Conservation (phyloP, 1,140 invertebrate genomes). For the Dryas iulia region DNA sequence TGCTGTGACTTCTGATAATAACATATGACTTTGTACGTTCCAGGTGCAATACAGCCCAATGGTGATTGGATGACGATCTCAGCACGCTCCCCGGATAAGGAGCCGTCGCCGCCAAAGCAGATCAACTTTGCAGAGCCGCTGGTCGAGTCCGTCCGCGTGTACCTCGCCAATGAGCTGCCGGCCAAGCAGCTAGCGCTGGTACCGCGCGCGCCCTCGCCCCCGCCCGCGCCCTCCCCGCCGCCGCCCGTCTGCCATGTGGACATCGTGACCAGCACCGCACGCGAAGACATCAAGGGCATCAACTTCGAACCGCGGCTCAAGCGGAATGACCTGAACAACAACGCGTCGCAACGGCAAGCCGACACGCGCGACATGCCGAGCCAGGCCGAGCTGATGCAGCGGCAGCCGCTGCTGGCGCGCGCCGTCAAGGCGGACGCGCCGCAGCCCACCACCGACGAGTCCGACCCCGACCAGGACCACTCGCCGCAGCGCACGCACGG, state of each 20-base stretch:
- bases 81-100: constrained; percentile 66
- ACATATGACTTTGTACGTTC: constrained; percentile 44
- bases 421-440: constrained; percentile 63
- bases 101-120: constrained; percentile 63
- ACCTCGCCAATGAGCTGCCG: constrained; percentile 71
- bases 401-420: constrained; percentile 76
- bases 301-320: constrained; percentile 70
- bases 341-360: constrained; percentile 57
- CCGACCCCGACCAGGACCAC: constrained; percentile 72
- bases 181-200: constrained; percentile 63
- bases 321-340: constrained; percentile 79
- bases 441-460: constrained; percentile 69
- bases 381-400: constrained; percentile 76
- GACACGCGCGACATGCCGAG: constrained; percentile 63
- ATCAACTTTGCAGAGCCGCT: constrained; percentile 72
- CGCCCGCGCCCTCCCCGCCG: constrained; percentile 35
- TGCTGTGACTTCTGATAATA: not conserved
- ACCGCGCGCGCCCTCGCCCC: constrained; percentile 45
- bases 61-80: constrained; percentile 80
- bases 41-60: constrained; percentile 72
- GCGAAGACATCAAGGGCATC: constrained; percentile 69
- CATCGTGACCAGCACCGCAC: constrained; percentile 59
- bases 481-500: constrained; percentile 57
- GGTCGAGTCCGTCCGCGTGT: constrained; percentile 75
- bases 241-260: constrained; percentile 63